These are phyloP conservation scores for Habroteleia sp. DNA, from an alignment of 2,888 invertebrate genomes.

Conservation along the genomic window DNA sequence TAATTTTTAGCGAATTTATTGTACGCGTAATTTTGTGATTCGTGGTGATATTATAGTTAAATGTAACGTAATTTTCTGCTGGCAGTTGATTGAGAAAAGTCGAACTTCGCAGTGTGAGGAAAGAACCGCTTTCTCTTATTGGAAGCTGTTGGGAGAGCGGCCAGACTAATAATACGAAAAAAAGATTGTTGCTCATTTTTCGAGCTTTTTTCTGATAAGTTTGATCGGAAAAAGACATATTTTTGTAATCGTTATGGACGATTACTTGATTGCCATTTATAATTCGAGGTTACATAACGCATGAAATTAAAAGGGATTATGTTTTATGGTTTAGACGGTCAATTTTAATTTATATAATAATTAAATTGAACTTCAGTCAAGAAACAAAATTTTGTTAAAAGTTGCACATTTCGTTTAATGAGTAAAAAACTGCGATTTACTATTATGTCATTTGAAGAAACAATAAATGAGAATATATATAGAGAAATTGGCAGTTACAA, in stretches of 20 bases:
- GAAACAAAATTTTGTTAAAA: background rate
- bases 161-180: constrained; percentile 42
- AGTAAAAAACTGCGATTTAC: constrained; percentile 11
- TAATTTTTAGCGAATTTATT: constrained; percentile 15
- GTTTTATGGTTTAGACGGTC: constrained; percentile 12
- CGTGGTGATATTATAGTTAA: constrained; percentile 41
- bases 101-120: constrained; percentile 59
- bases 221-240: background rate
- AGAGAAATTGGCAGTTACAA: constrained; percentile 23
- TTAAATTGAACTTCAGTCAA: constrained; percentile 1
- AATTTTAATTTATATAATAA: constrained; percentile 28
- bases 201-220: constrained; percentile 33
- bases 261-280: background rate
- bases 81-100: constrained; percentile 56
- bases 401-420: background rate
- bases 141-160: constrained; percentile 55
- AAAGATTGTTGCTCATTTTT: constrained; percentile 26
- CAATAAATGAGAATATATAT: constrained; percentile 25
- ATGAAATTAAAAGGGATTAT: constrained; percentile 15
- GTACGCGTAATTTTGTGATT: constrained; percentile 21
- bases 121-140: constrained; percentile 64
- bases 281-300: constrained; percentile 16
- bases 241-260: constrained; percentile 10
- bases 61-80: constrained; percentile 53
- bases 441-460: constrained; percentile 38